Percentiles rank a stretch among this genome's conserved stretches.
phyloP scores from a whole-genome alignment of 1,140 invertebrate genomes.

The Copidosoma floridanum region DNA sequence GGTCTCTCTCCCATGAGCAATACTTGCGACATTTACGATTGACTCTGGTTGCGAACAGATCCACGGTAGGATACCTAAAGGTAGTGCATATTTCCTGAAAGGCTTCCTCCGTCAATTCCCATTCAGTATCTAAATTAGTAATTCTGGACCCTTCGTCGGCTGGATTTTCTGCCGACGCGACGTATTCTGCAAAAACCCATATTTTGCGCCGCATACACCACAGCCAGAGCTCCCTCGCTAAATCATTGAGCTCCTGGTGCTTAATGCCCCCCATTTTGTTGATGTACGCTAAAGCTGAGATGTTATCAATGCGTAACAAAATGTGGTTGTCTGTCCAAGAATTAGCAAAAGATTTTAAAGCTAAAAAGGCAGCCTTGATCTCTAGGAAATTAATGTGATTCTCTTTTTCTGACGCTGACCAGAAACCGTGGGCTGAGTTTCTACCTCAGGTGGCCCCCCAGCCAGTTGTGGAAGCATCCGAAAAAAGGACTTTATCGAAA shows the following conservation, averaged over 20 bases:
- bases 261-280: background rate
- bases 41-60: slow-evolving; percentile 32
- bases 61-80: slow-evolving; percentile 33
- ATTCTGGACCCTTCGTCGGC: background rate
- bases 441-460: background rate
- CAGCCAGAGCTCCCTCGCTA: background rate
- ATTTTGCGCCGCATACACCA: background rate
- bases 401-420: background rate
- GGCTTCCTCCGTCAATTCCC: slow-evolving; percentile 16
- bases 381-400: background rate
- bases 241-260: background rate
- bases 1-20: slow-evolving; percentile 31
- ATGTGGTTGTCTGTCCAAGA: too few relatives aligned
- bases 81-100: slow-evolving; percentile 28
- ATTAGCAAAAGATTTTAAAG: background rate
- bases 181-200: slow-evolving; percentile 1
- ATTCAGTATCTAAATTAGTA: slow-evolving; percentile 28
- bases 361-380: background rate
- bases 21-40: slow-evolving; percentile 33
- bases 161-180: background rate
- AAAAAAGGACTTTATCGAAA: background rate
- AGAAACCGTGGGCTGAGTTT: background rate
- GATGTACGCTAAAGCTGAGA: background rate
- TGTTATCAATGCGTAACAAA: background rate
- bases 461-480: slow-evolving; percentile 1